Base-by-base conservation (phyloP, 2,113 vertebrate genomes). In the Etheostoma cragini region DNA sequence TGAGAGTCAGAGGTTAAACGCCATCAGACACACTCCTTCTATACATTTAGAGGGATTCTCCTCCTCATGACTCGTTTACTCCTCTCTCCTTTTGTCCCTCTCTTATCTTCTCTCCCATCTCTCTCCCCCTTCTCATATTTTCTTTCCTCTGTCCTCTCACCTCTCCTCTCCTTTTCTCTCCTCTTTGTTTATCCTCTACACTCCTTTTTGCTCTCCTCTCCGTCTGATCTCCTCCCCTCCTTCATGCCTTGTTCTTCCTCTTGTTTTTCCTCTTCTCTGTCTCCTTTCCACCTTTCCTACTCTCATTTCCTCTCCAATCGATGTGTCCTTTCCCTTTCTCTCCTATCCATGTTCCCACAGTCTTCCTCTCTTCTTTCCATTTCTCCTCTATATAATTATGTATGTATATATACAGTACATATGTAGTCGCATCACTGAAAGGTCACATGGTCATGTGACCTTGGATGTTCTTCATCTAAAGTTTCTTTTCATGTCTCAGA, bases 21-120 rank as follows among this genome's bases (percentile, higher is more conserved):
- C 8, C 11, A 42, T 42, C 38, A 38, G 38, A 38, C 38, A 42
- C 38, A 42, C 38, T 38, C 38, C 38, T 38, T 2, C 10, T 38
- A 42, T 42, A 42, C 38, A 11, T 42, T 10, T 11, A 42, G 38
- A 42, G 38, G 1, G 38, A 42, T 72, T 47, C 49, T 60, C 35
- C 60, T 67, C 33, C 24, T 58, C 47, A 15, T 50, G 16, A 22
- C 60, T 82, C 74, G 3, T 77, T 21, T 33, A 22, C 42, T 57
- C 47, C 10, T 62, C 19, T 46, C 46, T 21, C 16, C 19, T 47
- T 49, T 57, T 30, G 4, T 30, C 30, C 30, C 30, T 65, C 22
- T 6, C 16, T 60, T 10, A 26, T 74, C 21, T 42, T 15, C 16
- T 53, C 30, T 19, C 15, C 47, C 60, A 21, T 62, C 60, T 42